Evolutionary conservation across 2,888 invertebrate genomes (phyloP), one percentile per base, ranked within the genome.

Genomic region (Agonopterix arenella): DNA sequence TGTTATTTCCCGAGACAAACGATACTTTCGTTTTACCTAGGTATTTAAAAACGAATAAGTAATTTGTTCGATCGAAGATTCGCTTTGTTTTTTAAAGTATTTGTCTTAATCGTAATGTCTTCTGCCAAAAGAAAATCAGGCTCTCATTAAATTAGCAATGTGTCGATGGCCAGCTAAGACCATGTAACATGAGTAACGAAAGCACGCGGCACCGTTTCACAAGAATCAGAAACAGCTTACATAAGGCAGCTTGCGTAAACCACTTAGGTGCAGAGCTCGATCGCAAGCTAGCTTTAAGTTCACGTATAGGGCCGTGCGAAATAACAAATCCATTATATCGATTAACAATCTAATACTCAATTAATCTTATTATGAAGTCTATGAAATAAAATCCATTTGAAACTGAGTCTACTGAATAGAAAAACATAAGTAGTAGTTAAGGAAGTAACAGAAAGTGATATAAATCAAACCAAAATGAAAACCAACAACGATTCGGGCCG

Each of bases 181-280:
- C 66, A 67, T 74, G 73, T 73, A 76, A 72, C 64, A 63, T 64
- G 62, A 73, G 64, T 66, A 72, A 74, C 71, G 76, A 81, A 85
- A 84, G 79, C 80, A 73, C 73, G 65, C 63, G 57, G 66, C 60
- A 61, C 57, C 60, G 76, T 84, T 85, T 81, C 85, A 76, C 80
- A 85, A 85, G 78, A 75, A 79, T 73, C 74, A 69, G 73, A 72
- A 79, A 75, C 74, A 71, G 73, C 78, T 89, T 89, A 86, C 80
- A 81, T 86, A 86, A 85, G 74, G 64, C 63, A 60, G 66, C 76
- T 86, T 85, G 80, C 84, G 84, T 78, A 84, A 85, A 78, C 70
- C 69, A 79, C 81, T 84, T 81, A 80, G 74, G 70, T 69, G 76
- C 68, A 66, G 70, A 76, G 72, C 70, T 66, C 65, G 62, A 69